Evolutionary conservation across 2,888 invertebrate genomes (phyloP).

Genomic region (Cepaea hortensis): DNA sequence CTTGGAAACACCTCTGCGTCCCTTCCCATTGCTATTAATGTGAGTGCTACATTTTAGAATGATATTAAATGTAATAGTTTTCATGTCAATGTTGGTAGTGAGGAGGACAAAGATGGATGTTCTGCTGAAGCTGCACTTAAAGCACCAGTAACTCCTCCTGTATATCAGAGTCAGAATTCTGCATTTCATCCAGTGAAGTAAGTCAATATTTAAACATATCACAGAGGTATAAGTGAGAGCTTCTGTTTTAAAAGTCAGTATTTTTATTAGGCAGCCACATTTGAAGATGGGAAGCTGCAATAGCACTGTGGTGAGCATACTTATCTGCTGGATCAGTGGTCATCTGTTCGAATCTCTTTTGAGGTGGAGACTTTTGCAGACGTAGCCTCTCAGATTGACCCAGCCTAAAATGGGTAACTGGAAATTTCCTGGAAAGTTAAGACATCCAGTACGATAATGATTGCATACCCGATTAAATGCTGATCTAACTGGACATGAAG

Average conservation of each 20-base stretch:
- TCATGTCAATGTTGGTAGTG: constrained; percentile 52
- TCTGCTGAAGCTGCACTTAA: constrained; percentile 33
- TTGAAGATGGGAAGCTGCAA: not conserved
- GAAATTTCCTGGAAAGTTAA: too few relatives aligned
- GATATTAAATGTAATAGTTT: not conserved
- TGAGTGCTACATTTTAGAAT: too few relatives aligned
- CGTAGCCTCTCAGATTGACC: too few relatives aligned
- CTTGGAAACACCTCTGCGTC: too few relatives aligned
- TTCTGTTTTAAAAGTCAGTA: not conserved
- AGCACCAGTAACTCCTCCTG: constrained; percentile 32
- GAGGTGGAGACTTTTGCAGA: too few relatives aligned
- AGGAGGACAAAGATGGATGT: constrained; percentile 59
- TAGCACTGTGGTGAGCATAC: not conserved
- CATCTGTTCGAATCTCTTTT: too few relatives aligned
- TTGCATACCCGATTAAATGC: too few relatives aligned
- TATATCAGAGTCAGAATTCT: constrained; percentile 44
- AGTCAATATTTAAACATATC: constrained; percentile 7
- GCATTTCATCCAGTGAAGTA: constrained; percentile 51
- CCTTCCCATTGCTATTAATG: too few relatives aligned
- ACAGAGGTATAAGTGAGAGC: not conserved
- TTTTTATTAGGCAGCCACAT: not conserved
- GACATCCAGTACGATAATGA: too few relatives aligned
- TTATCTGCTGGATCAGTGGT: not conserved
- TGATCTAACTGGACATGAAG: too few relatives aligned
- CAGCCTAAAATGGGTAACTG: too few relatives aligned